Evolutionary conservation across 2,113 vertebrate species (phyloP), one percentile per base, ranked within the genome.

Genomic region (Tenebrosternarchus preto): DNA sequence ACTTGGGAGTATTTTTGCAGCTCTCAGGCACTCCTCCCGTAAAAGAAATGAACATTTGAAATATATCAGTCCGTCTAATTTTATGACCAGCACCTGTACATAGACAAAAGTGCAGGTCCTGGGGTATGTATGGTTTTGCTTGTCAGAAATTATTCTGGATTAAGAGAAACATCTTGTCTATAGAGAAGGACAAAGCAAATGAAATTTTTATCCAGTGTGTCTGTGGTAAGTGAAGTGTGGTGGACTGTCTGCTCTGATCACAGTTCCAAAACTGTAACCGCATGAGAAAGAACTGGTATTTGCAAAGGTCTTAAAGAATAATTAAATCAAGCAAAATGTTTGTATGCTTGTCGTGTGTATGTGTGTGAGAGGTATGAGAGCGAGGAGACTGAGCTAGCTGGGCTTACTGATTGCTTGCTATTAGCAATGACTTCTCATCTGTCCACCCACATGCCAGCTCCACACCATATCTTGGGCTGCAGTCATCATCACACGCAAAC

Each of bases 321-420:
- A 29, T 72, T 87, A 80, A 85, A 87, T 87, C 88, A 87, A 77
- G 86, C 76, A 85, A 36, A 36, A 85, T 77, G 27, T 81, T 76
- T 80, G 19, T 43, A n/a, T 71, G 15, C 1, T 11, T 85, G 82
- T 85, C 82, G 68, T 69, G 56, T 76, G 67, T 53, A 74, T 82
- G 77, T 71, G 73, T 77, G 63, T 20, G 24, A 60, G 80, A 79
- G 63, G 27, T 33, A 39, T 60, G 78, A 68, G 84, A 79, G 85
- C 88, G 80, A 87, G 85, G 89, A 81, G 83, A 19, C 4, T 77
- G 70, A 17, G 76, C 83, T 89, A 87, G 86, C 83, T 71, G 66
- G 19, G 39, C 76, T 68, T 86, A 83, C 86, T 91, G 83, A 90
- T 76, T 75, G 73, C 66, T 75, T 60, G 63, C 67, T 81, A 77